A percentile compares a stretch with the other conserved stretches of the same genome.
Conservation (phyloP, 2,797 vertebrate genomes). For the Lagorchestes hirsutus region DNA sequence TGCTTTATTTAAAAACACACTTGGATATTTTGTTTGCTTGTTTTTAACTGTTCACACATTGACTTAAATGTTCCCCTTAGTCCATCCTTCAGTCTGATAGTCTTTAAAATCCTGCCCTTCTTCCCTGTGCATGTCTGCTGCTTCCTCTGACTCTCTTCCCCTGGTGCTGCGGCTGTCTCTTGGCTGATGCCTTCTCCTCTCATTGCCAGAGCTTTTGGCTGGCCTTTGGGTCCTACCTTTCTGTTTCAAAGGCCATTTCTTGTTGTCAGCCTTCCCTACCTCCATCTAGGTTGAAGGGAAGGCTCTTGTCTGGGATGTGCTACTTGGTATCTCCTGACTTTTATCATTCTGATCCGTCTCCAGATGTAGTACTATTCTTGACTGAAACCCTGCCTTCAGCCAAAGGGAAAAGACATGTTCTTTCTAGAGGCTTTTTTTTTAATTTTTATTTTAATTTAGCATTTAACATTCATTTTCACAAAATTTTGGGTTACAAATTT, state of each 20-base stretch:
- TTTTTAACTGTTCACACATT: neutral
- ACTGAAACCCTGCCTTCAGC: slow-evolving; percentile 8
- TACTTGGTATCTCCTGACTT: slow-evolving; percentile 28
- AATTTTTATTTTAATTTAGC: no score
- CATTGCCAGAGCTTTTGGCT: neutral
- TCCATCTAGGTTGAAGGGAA: slow-evolving; percentile 1
- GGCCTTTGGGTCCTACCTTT: neutral
- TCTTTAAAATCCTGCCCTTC: neutral
- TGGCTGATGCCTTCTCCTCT: neutral
- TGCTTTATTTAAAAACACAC: neutral
- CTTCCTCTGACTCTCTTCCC: neutral
- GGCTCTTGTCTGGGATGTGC: slow-evolving; percentile 17
- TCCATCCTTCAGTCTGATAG: neutral
- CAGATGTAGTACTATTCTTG: neutral
- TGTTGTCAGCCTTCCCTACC: neutral
- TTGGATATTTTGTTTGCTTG: neutral
- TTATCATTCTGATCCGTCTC: slow-evolving; percentile 1
- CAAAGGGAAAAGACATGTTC: neutral
- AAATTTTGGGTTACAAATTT: no score
- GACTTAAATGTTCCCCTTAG: neutral
- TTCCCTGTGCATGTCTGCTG: neutral
- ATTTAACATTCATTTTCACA: no score
- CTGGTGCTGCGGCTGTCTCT: neutral
- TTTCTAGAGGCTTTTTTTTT: slow-evolving; percentile 17
- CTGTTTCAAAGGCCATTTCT: slow-evolving; percentile 39